Base-by-base conservation (phyloP, 1,140 invertebrate species). In the Drosophila lacertosa region DNA sequence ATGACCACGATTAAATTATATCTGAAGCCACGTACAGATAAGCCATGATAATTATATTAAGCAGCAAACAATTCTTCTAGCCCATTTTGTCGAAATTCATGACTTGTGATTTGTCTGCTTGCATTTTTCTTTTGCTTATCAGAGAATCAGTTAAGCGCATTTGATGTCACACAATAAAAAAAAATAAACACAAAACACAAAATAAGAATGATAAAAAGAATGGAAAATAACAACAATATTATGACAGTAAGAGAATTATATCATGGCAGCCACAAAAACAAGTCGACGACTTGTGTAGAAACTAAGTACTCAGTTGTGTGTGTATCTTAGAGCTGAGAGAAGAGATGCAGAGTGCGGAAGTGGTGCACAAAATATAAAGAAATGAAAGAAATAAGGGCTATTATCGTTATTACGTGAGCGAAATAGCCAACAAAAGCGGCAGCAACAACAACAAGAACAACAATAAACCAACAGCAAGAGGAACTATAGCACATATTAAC, bases 81-180 rank as follows among this genome's bases (percentile, higher is more conserved):
- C 18, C 24, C 18, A 57, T 72, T 55, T 66, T 62, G 47, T 18
- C 50, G 32, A 29, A 33, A 50, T 20, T 53, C 37, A 51, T 62
- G 67, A 39, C 64, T 75, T 63, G 55, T 32, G 51, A 74, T 80
- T 65, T 74, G 51, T 70, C 32, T 37, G 67, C 24, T 60, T 57
- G 59, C 18, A 48, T 32, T 42, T 42, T 66, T 62, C 48, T 39
- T 40, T 33, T 60, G 44, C 42, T 48, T 63, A 53, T 59, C 35
- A 58, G 50, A 48, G 33, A 62, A 69, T 63, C 73, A 80, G 68
- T 80, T 73, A 66, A 81, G 78, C 68, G 64, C 64, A 69, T 81
- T 81, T 74, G 57, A 68, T 77, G 63, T 42, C 59, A 57, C 51
- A 54, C 63, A 45, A 40, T 26, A 40, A 26, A 20, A 7, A 26